Percentiles rank a stretch among this genome's conserved stretches.
Evolutionary conservation across 1,140 invertebrate species (phyloP).

Genomic region (Papilio machaon): DNA sequence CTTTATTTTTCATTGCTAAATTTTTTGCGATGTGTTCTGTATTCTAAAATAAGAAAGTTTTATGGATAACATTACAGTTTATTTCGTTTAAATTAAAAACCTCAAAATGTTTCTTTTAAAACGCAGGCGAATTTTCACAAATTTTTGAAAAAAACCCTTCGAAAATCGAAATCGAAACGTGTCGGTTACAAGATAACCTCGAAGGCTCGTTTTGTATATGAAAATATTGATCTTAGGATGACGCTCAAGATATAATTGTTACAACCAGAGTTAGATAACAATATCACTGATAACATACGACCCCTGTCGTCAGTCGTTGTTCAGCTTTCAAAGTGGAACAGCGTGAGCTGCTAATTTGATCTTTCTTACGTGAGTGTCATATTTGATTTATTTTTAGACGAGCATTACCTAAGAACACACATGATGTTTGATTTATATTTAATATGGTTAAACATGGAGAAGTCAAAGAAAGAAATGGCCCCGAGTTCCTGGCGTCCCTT

Average conservation of each 20-base stretch:
- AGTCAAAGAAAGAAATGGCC: conserved; percentile 27
- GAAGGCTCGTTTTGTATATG: conserved; percentile 20
- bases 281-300: conserved; percentile 25
- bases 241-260: conserved; percentile 27
- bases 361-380: conserved; percentile 7
- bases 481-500: conserved; percentile 50
- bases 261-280: neutral
- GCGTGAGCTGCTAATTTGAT: conserved; percentile 12
- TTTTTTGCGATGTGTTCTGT: too few species aligned
- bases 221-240: conserved; percentile 36
- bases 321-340: neutral
- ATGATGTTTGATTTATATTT: neutral
- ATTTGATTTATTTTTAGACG: neutral
- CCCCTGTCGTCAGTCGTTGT: conserved; percentile 11
- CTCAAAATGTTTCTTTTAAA: too few species aligned
- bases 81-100: too few species aligned
- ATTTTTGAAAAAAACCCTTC: neutral
- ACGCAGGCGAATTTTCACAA: too few species aligned
- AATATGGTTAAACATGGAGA: neutral
- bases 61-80: too few species aligned
- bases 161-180: neutral
- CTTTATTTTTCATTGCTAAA: too few species aligned
- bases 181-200: conserved; percentile 9
- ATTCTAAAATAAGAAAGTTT: too few species aligned
- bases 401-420: neutral